These are phyloP conservation scores for Tetheella fluctuosa DNA, from an alignment of 2,888 invertebrate genomes.

Conservation along the genomic window DNA sequence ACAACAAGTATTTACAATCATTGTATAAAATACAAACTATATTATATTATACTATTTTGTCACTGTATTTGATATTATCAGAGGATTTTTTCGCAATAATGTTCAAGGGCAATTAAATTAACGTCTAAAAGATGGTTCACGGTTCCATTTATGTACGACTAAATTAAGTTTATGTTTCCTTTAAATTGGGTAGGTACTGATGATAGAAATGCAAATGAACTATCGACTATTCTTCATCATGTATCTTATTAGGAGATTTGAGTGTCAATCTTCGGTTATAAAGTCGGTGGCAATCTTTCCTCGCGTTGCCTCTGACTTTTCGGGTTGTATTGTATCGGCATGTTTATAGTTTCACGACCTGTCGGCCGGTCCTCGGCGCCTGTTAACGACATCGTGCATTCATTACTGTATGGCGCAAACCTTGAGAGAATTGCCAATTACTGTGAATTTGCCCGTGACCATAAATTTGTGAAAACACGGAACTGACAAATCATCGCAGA, in stretches of 20 bases:
- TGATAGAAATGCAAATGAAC: not conserved
- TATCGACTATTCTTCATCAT: not conserved
- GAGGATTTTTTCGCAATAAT: no score
- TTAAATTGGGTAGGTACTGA: no score
- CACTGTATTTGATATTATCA: no score
- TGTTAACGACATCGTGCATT: slow-evolving; percentile 56
- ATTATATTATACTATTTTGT: no score
- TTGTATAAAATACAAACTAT: no score
- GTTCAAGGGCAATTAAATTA: no score
- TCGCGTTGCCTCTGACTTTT: slow-evolving; percentile 36
- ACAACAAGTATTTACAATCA: no score
- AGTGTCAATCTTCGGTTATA: not conserved
- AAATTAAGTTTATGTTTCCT: no score
- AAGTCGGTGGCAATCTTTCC: slow-evolving; percentile 23
- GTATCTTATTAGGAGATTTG: not conserved
- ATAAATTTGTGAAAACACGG: not conserved
- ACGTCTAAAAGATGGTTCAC: no score
- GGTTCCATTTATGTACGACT: no score
- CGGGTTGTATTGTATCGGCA: slow-evolving; percentile 19
- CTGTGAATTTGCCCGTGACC: not conserved
- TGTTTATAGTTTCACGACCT: slow-evolving; percentile 38
- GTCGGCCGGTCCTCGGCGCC: slow-evolving; percentile 38
- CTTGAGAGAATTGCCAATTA: slow-evolving; percentile 19
- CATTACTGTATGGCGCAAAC: slow-evolving; percentile 45
- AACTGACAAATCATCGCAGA: no score